Conservation (phyloP, 2,797 vertebrate species). For the Dallia pectoralis region DNA sequence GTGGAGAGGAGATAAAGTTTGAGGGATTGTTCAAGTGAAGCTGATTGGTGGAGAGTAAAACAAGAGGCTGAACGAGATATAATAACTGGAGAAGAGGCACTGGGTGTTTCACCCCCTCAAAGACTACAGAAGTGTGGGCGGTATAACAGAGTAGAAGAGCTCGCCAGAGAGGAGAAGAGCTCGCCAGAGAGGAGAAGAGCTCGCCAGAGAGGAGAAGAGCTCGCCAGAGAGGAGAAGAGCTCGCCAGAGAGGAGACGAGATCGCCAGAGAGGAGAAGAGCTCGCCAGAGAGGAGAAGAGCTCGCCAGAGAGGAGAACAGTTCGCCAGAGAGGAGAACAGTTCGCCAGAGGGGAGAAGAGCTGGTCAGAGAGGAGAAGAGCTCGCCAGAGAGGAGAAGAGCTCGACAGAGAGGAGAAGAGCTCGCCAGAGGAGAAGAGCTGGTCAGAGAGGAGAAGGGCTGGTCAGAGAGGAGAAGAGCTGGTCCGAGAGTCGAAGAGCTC, state of each 20-base stretch:
- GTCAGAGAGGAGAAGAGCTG: background rate
- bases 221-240: background rate
- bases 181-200: background rate
- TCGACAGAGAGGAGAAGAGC: background rate
- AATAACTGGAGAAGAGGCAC: constrained; percentile 20
- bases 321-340: background rate
- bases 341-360: background rate
- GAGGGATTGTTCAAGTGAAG: constrained; percentile 1
- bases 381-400: background rate
- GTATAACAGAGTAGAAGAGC: constrained; percentile 1
- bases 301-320: background rate
- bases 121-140: background rate
- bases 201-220: background rate
- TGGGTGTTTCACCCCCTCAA: background rate
- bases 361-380: background rate
- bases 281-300: background rate
- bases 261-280: background rate
- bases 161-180: background rate
- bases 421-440: background rate
- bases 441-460: background rate
- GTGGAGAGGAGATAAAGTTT: constrained; percentile 10
- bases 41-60: background rate
- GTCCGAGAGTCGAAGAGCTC: background rate
- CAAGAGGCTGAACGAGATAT: background rate
- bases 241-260: background rate